phyloP scores from a whole-genome alignment of 2,113 vertebrate genomes.

The Petaurus breviceps region DNA sequence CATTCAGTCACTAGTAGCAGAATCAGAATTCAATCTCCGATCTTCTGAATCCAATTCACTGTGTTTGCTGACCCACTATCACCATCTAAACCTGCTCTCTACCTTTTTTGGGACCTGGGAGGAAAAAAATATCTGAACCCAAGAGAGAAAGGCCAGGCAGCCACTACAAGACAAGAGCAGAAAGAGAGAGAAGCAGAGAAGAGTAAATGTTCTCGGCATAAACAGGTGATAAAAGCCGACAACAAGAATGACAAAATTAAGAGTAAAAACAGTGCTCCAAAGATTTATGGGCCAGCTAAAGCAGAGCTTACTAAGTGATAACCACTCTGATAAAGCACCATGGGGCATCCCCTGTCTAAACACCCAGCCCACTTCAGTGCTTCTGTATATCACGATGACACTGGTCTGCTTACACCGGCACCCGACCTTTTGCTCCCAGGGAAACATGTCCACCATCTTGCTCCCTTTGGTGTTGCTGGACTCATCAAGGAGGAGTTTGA shows the following conservation, averaged over 20 bases:
- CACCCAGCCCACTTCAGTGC: slow-evolving; percentile 81
- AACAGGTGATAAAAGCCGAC: slow-evolving; percentile 82
- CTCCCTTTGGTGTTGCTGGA: slow-evolving; percentile 80
- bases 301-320: slow-evolving; percentile 79
- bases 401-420: slow-evolving; percentile 82
- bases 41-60: no score
- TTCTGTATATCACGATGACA: slow-evolving; percentile 83
- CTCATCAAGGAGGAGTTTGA: slow-evolving; percentile 78
- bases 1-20: no score
- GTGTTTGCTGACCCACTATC: no score
- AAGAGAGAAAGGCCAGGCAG: slow-evolving; percentile 25
- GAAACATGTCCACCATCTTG: slow-evolving; percentile 83
- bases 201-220: slow-evolving; percentile 71
- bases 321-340: slow-evolving; percentile 81
- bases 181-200: neutral
- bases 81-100: neutral
- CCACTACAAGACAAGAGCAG: neutral
- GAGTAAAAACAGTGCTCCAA: slow-evolving; percentile 79
- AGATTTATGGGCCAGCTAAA: slow-evolving; percentile 83
- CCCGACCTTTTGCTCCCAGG: slow-evolving; percentile 79
- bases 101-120: neutral
- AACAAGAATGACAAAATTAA: slow-evolving; percentile 80
- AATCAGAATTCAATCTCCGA: no score
- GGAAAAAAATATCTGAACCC: neutral
- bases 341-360: slow-evolving; percentile 80